Base-by-base conservation (phyloP, 2,888 invertebrate species). In the Pseudococcus jackbeardsleyi region DNA sequence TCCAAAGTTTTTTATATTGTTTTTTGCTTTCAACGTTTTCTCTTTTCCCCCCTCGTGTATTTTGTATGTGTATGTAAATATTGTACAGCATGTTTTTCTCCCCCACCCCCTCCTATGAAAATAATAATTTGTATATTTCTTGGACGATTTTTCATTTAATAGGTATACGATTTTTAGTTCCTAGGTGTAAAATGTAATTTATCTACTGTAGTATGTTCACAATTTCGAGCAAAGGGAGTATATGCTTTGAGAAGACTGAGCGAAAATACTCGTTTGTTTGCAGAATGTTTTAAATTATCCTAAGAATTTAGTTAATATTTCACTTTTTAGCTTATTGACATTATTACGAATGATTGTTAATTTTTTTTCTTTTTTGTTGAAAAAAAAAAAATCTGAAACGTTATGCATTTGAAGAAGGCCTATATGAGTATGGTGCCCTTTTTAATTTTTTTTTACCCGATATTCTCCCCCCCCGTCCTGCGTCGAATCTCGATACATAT, bases 181-280 rank as follows among this genome's bases (percentile, higher is more conserved):
- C 79, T 79, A 79, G 79, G 46, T 79, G 46, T 79, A n/a, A 79
- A 46, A 22, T 64, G 11, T 79, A 79, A 33, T 39, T 39, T n/a
- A n/a, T n/a, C n/a, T n/a, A n/a, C n/a, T 12, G 39, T 79, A 79
- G 79, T 12, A 79, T 46, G 79, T 79, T 79, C 79, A 79, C 79
- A 33, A 79, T 79, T 79, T 79, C 79, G 79, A 79, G 79, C 79
- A 79, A 79, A 79, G 79, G 79, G 79, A 79, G 79, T 79, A 79
- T 79, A 79, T 79, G 79, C 79, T 79, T 79, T 79, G 79, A 79
- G 79, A 79, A 79, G 79, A 79, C 79, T 79, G 79, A 79, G 79
- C 79, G 77, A 79, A 46, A 79, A 79, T 79, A 79, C 39, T 79
- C 42, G 79, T 79, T 79, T 79, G 79, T n/a, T 79, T 79, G 79